These are phyloP conservation scores for Apodemia zela DNA, from an alignment of 2,888 invertebrate species.

Conservation along the genomic window DNA sequence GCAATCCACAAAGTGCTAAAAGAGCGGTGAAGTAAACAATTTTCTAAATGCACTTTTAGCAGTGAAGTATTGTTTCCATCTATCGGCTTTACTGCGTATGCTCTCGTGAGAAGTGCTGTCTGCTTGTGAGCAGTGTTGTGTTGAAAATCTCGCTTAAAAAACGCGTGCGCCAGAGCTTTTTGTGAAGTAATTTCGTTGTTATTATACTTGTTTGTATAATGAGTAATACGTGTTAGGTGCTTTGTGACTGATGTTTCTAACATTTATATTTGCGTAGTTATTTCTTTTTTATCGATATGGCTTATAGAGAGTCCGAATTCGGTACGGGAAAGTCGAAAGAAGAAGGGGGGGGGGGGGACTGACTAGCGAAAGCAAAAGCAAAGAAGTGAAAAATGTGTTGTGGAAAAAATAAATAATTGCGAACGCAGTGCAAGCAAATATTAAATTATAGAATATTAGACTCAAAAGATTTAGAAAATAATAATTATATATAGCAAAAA, in stretches of 20 bases:
- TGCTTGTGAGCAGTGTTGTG: constrained; percentile 77
- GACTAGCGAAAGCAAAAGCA: constrained; percentile 57
- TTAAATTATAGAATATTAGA: not conserved
- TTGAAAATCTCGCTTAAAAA: constrained; percentile 57
- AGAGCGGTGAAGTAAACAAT: constrained; percentile 29
- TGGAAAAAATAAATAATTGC: constrained; percentile 23
- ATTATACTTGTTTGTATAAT: constrained; percentile 45
- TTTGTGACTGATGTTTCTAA: constrained; percentile 76
- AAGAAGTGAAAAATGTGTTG: constrained; percentile 35
- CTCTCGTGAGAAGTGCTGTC: constrained; percentile 63
- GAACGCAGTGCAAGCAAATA: constrained; percentile 1
- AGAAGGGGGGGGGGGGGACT: constrained; percentile 50
- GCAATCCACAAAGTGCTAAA: constrained; percentile 31
- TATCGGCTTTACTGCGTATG: constrained; percentile 62
- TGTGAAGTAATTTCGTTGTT: constrained; percentile 40
- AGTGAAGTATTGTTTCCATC: constrained; percentile 51
- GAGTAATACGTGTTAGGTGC: constrained; percentile 70
- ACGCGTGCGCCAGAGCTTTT: constrained; percentile 67
- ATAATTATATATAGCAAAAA: not conserved
- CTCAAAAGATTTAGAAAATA: not conserved
- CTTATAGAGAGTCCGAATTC: constrained; percentile 70
- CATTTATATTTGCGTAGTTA: constrained; percentile 77
- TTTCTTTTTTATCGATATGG: constrained; percentile 46
- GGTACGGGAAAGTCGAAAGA: constrained; percentile 75
- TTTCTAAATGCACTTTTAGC: constrained; percentile 27